Evolutionary conservation across 2,797 vertebrate genomes (phyloP).

Genomic region (Chelmon rostratus): DNA sequence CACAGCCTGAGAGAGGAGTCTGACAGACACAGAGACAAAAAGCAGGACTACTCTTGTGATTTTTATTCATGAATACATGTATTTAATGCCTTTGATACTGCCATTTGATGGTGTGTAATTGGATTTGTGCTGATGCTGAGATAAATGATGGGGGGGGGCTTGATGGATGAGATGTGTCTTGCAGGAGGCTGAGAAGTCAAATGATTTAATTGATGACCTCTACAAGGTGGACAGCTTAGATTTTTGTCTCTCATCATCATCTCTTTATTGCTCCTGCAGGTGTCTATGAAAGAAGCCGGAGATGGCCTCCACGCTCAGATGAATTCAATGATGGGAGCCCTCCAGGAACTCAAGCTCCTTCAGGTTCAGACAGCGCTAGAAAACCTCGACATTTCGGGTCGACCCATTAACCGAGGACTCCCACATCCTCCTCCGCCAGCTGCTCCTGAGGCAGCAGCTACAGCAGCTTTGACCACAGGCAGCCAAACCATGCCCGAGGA

Average conservation of each 20-base stretch:
- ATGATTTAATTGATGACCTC: constrained; percentile 22
- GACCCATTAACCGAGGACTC: constrained; percentile 68
- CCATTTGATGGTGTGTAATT: constrained; percentile 27
- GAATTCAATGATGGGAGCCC: constrained; percentile 98
- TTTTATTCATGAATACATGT: constrained; percentile 2
- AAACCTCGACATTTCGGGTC: constrained; percentile 91
- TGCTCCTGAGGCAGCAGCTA: neutral
- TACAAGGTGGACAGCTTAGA: constrained; percentile 11
- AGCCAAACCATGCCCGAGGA: constrained; percentile 37
- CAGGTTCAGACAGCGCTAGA: constrained; percentile 95
- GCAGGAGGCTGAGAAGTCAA: constrained; percentile 5
- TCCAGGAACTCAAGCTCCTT: constrained; percentile 97
- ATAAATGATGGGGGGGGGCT: constrained; percentile 23
- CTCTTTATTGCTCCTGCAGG: constrained; percentile 74
- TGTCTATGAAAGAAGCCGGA: constrained; percentile 97
- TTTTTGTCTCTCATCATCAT: constrained; percentile 15
- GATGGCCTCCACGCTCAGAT: constrained; percentile 98
- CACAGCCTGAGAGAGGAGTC: constrained; percentile 28
- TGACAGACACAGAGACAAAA: constrained; percentile 14
- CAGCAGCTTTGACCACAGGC: constrained; percentile 12
- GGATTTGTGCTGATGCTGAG: constrained; percentile 18
- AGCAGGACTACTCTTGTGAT: neutral
- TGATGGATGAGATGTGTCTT: constrained; percentile 39
- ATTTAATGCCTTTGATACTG: neutral
- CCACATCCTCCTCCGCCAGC: constrained; percentile 35